Conservation (phyloP, 1,140 invertebrate species). For the Ylistrum balloti region DNA sequence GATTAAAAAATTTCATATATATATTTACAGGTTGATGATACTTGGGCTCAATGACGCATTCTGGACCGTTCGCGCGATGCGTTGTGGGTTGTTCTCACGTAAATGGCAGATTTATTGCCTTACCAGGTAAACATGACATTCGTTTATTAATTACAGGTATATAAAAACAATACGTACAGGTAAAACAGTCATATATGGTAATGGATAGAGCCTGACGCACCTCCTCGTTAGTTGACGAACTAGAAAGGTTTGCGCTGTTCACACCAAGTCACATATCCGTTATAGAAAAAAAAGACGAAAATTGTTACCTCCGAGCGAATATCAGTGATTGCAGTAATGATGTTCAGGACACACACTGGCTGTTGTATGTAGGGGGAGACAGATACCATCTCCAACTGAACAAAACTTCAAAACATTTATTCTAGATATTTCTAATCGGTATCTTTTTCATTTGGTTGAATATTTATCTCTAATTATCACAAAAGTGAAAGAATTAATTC, state of each 20-base stretch:
- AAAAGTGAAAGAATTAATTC: too few species aligned
- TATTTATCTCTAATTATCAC: too few species aligned
- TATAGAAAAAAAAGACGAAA: conserved; percentile 13
- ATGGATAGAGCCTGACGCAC: not conserved
- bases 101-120: not conserved
- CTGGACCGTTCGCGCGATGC: not conserved
- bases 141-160: conserved; percentile 35
- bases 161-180: conserved; percentile 24
- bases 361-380: not conserved
- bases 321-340: not conserved
- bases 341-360: not conserved
- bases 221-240: not conserved
- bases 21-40: too few species aligned
- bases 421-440: not conserved
- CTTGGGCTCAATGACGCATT: too few species aligned
- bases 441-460: not conserved
- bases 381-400: not conserved
- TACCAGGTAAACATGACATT: conserved; percentile 24
- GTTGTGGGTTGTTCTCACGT: conserved; percentile 1
- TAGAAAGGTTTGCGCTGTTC: conserved; percentile 10
- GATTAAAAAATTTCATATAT: too few species aligned
- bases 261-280: not conserved
- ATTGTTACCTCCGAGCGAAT: not conserved
- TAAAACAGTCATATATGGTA: not conserved
- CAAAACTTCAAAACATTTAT: not conserved